Percentiles rank a stretch among this genome's conserved stretches.
phyloP scores from a whole-genome alignment of 2,797 vertebrate genomes.

The Rhinophrynus dorsalis region DNA sequence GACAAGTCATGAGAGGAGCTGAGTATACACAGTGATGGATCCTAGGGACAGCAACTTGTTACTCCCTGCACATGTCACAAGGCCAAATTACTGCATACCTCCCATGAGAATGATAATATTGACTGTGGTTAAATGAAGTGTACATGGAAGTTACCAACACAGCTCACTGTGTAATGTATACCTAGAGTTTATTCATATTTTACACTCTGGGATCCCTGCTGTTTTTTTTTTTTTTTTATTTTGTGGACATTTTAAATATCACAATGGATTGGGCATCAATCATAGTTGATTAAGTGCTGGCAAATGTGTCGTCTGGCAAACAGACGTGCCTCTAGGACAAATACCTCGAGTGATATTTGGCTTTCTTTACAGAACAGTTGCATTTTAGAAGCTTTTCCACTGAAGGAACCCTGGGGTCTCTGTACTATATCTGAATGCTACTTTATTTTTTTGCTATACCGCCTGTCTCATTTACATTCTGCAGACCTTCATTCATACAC shows the following conservation, averaged over 20 bases:
- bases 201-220: no score
- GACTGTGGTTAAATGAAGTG: conserved; percentile 42
- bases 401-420: background rate
- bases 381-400: background rate
- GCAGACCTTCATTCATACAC: background rate
- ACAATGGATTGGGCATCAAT: conserved; percentile 17
- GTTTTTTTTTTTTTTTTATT: no score
- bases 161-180: no score
- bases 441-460: no score
- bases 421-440: no score
- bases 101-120: conserved; percentile 55
- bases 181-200: no score
- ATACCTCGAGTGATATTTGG: conserved; percentile 12
- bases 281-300: background rate
- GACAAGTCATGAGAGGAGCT: conserved; percentile 52
- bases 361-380: background rate
- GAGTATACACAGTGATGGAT: conserved; percentile 60
- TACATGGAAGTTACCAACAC: background rate
- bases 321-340: conserved; percentile 4
- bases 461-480: no score
- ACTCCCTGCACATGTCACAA: conserved; percentile 51
- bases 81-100: conserved; percentile 52
- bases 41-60: conserved; percentile 54
- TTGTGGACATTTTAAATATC: background rate
- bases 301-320: conserved; percentile 24